Evolutionary conservation across 2,888 invertebrate genomes (phyloP), one percentile per base, ranked within the genome.

Genomic region (Athetis lepigone): DNA sequence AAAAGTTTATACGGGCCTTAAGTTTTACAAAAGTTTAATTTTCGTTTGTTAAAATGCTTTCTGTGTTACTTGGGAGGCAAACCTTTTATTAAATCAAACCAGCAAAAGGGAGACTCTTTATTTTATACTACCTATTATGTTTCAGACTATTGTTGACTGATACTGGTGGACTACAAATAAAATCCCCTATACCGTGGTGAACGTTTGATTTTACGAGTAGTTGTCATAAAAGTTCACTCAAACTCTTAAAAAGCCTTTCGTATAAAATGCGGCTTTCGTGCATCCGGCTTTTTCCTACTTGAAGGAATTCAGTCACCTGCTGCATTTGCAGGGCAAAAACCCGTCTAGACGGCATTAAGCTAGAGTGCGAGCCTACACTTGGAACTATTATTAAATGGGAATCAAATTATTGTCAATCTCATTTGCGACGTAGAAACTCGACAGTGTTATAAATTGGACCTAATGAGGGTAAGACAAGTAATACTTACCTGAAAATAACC

Each of bases 331-430:
- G 72, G 70, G 83, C 79, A 91, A 92, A 93, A 92, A 92, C 89
- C 79, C 70, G 92, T 93, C 93, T 93, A 93, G 92, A 92, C 92
- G 68, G 77, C 79, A 80, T 81, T 76, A 82, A 79, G 82, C 85
- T 71, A 77, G 75, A 83, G 82, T 85, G 81, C 84, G 77, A 68
- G 81, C 82, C 75, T 83, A 85, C 79, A 77, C 77, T 75, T 82
- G 68, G 77, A 84, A 82, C 77, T 70, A 72, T 70, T 69, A 62
- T 68, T 68, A 74, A 76, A 80, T 70, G 56, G 65, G 69, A 68
- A 78, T 68, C 79, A 80, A 81, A 76, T 81, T 70, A 84, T 84
- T 87, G 79, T 86, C 79, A 75, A 84, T 86, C 79, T 83, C 81
- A 80, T 79, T 72, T 62, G 29, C 27, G 59, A 55, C 58, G 58